Conservation (phyloP, 2,113 vertebrate species). For the Epinephelus lanceolatus region DNA sequence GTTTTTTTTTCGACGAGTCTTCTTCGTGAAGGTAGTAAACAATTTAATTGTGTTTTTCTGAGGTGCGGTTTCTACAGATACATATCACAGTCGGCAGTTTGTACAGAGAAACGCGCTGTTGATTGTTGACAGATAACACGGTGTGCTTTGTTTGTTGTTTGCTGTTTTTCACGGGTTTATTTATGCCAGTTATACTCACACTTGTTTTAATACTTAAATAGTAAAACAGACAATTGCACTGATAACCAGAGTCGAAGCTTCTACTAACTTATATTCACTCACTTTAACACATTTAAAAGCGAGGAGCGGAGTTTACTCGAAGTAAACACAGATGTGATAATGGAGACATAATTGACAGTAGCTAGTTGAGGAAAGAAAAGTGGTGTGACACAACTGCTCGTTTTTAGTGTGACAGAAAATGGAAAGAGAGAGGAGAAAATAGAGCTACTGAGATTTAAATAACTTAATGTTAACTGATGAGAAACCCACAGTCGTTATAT, state of each 20-base stretch:
- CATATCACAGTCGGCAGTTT: not conserved
- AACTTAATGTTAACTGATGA: not conserved
- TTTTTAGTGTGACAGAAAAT: not conserved
- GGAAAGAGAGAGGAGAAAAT: not conserved
- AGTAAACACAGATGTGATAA: not conserved
- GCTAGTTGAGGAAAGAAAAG: not conserved
- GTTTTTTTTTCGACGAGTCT: constrained; percentile 31
- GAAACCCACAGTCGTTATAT: not conserved
- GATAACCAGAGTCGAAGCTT: not conserved
- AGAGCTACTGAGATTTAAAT: not conserved
- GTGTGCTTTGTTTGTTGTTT: not conserved
- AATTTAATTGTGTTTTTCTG: not conserved
- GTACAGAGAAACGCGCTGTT: not conserved
- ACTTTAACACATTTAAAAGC: not conserved
- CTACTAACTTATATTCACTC: not conserved
- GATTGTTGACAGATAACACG: not conserved
- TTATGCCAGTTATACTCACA: not conserved
- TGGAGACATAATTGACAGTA: not conserved
- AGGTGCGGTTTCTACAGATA: not conserved
- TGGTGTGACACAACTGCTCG: too few relatives aligned
- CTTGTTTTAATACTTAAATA: constrained; percentile 10
- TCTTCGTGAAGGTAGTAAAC: constrained; percentile 68
- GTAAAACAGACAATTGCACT: not conserved
- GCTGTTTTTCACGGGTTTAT: not conserved
- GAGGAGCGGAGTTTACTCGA: not conserved